phyloP scores from a whole-genome alignment of 2,113 vertebrate species.

The Pluvialis apricaria region DNA sequence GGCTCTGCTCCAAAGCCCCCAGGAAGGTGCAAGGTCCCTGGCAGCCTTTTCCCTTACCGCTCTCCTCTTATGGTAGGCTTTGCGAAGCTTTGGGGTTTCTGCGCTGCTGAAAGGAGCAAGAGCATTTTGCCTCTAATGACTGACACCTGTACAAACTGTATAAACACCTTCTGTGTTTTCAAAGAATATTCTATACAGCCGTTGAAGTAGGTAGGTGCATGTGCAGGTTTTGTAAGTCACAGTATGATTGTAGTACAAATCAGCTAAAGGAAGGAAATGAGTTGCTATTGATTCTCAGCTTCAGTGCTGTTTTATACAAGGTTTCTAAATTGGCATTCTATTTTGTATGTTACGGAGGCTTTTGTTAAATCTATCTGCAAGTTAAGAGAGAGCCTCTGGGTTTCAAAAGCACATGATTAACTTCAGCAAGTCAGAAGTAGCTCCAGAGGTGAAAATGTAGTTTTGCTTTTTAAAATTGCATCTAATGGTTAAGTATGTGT shows the following conservation, averaged over 20 bases:
- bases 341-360: background rate
- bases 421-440: background rate
- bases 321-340: background rate
- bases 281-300: background rate
- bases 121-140: background rate
- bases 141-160: background rate
- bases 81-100: background rate
- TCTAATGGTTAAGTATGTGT: background rate
- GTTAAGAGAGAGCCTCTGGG: background rate
- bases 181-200: background rate
- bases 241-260: background rate
- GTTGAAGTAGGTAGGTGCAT: background rate
- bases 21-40: background rate
- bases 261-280: background rate
- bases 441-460: background rate
- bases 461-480: background rate
- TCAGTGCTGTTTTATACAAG: background rate
- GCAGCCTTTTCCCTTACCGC: background rate
- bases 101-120: background rate
- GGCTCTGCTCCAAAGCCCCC: background rate
- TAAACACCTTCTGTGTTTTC: background rate
- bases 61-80: background rate
- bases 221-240: background rate
- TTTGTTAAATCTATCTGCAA: background rate
- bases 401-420: background rate